Evolutionary conservation across 2,113 vertebrate genomes (phyloP), one percentile per base, ranked within the genome.

Genomic region (Alces alces): DNA sequence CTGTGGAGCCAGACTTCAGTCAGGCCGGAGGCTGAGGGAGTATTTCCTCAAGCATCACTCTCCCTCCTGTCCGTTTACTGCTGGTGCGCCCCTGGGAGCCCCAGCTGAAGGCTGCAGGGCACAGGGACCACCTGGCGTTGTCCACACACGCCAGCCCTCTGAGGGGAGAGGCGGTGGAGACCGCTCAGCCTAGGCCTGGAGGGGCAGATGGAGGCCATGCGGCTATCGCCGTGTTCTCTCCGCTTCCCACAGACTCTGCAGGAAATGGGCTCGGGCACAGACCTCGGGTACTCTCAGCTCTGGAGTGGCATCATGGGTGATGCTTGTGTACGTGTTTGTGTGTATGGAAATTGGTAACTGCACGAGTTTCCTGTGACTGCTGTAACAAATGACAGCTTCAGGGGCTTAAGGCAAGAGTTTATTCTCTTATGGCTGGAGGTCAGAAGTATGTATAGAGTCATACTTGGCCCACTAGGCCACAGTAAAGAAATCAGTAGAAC

Each of bases 261-360:
- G 70, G 70, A 43, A 73, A 13, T 25, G 66, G 36, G 21, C 66
- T 36, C 19, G 9, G 64, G 64, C 45, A 36, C n/a, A 66, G 36
- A 64, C 76, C 47, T 21, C 13, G 14, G 7, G 17, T 39, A 16
- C 36, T 50, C 16, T 78, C n/a, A 64, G 8, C 19, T 39, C 13
- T 66, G 55, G 78, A 19, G 14, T 17, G 16, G 55, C 39, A 33
- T 33, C 54, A 6, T 21, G n/a, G 3, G 55, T 21, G 54, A 7
- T 43, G 5, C 21, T 0, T 64, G n/a, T 1, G 0, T 33, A 23
- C 3, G 0, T 83, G 21, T 27, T 17, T 55, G n/a, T 39, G 2
- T 39, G 54, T 43, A 11, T 58, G 11, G 23, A 17, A 19, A 9
- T 17, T 36, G 27, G 15, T 23, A 80, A 47, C 15, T 28, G 2